Evolutionary conservation across 2,888 invertebrate species (phyloP), one percentile per base, ranked within the genome.

Genomic region (Exephanes ischioxanthus): DNA sequence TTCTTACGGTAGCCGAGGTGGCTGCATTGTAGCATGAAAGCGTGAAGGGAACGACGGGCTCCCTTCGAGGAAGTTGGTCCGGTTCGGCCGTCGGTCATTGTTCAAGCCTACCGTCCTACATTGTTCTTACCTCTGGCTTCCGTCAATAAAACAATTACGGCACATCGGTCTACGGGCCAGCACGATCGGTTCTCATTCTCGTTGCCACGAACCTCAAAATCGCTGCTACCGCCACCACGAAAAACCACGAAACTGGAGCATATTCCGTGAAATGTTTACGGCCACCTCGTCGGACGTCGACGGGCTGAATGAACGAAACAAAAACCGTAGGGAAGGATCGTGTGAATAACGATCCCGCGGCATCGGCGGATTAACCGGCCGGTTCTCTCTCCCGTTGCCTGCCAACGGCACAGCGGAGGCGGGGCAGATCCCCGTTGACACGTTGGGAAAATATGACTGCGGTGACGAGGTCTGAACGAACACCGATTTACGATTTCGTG

Each of bases 401-500:
- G 30, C n/a, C 63, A 26, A 14, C 19, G 41, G 63, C 45, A 19
- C 33, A 19, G 71, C 7, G 41, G 33, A 71, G 79, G 82, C 83
- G 75, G 85, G 71, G 66, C 82, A 67, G 71, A 45, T 51, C 22
- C 55, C 33, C 45, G 55, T 72, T 84, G 82, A 79, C 81, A 73
- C 72, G 78, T 81, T 81, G 73, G 61, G 72, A 70, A 85, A 85
- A 85, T 85, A 85, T 78, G 71, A 79, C 82, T 80, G 76, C 79
- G 79, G 71, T 66, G 71, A 82, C 75, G 63, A 76, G 78, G 63
- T 22, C 33, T 33, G 22, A 72, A 68, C 26, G 14, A 76, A 58
- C 55, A n/a, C 63, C 75, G 78, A 70, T 82, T 85, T 83, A 85
- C 51, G 76, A 76, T 76, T 85, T 80, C 83, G 70, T 37, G 66